Evolutionary conservation across 2,888 invertebrate genomes (phyloP), one percentile per base, ranked within the genome.

Genomic region (Hipparchia semele): DNA sequence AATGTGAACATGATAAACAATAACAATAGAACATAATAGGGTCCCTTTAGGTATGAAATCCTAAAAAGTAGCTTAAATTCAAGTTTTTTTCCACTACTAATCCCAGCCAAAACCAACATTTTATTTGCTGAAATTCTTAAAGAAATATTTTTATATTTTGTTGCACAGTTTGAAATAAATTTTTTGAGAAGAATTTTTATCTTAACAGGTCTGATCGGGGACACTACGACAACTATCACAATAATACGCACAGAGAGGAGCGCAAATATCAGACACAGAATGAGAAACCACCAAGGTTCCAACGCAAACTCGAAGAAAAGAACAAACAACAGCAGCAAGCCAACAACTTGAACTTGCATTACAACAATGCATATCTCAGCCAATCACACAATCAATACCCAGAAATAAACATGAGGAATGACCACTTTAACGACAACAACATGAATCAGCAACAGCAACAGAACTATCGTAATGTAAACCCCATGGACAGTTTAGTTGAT

Each of bases 221-320:
- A n/a, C 86, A 89, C 79, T 90, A 85, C 77, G 92, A 92, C 60
- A 87, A 84, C 75, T 87, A 90, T 73, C 85, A 86, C 74, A 75
- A 82, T 33, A 81, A 82, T 13, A 81, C 88, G 13, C 87, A 91
- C 67, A 82, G 90, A 77, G 94, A 90, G 23, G 90, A 89, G 56
- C 88, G 88, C 75, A 94, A 90, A 78, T 94, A 93, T 76, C 92
- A 91, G 77, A 80, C 86, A 1, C 91, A 92, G 75, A 91, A 87
- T 74, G 95, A 95, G 80, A 95, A 95, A 80, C 95, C 96, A 39
- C 96, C 96, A 5, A 87, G 96, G 73, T 96, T 96, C 83, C 96
- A 96, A 81, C 94, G 90, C 78, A 95, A 95, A 77, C 79, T 91
- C 53, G 94, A 94, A 65, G 94, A 93, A 76, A 90, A 90, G 77